A percentile compares a stretch with the other conserved stretches of the same genome.
phyloP scores from a whole-genome alignment of 2,797 vertebrate genomes.

The Buceros bicornis region DNA sequence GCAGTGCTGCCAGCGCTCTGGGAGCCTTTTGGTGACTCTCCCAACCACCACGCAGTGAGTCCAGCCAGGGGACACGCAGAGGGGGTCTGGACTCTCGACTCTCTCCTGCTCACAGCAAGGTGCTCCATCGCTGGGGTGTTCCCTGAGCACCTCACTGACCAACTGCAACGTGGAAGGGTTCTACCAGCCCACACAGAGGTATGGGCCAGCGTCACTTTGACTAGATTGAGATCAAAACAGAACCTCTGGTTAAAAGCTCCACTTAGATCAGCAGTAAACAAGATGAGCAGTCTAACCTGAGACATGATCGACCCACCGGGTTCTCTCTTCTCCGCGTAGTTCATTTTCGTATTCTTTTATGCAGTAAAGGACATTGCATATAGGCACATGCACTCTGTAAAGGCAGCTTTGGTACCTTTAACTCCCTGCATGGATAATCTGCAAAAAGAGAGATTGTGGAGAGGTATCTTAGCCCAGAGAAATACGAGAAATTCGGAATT shows the following conservation, averaged over 20 bases:
- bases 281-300: neutral
- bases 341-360: neutral
- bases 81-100: neutral
- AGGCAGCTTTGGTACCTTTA: neutral
- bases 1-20: fast-evolving
- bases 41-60: neutral
- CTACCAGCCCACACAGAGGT: neutral
- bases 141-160: neutral
- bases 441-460: neutral
- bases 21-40: constrained; percentile 81
- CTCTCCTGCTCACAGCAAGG: neutral
- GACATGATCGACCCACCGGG: fast-evolving
- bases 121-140: neutral
- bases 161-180: neutral
- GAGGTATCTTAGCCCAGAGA: neutral
- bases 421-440: neutral
- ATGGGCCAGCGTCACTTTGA: fast-evolving
- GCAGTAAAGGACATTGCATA: neutral
- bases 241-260: neutral
- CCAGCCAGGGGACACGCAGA: constrained; percentile 4
- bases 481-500: fast-evolving
- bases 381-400: neutral
- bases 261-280: neutral
- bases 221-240: neutral
- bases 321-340: fast-evolving